Evolutionary conservation across 1,140 invertebrate genomes (phyloP).

Genomic region (Drosophila biarmipes): DNA sequence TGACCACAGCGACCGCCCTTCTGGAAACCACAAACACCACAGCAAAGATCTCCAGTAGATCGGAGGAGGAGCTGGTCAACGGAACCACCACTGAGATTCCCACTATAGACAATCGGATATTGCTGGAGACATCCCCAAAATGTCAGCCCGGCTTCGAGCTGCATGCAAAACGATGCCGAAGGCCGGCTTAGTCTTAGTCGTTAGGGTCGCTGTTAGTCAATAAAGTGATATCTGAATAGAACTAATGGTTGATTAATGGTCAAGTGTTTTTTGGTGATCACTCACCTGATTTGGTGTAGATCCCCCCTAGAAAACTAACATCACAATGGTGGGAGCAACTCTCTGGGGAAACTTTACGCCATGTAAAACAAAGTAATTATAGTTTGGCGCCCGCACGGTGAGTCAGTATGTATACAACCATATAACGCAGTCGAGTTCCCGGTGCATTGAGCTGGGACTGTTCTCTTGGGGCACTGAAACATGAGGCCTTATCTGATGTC

Average conservation of each 20-base stretch:
- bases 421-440: not conserved
- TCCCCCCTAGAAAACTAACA: constrained; percentile 3
- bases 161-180: constrained; percentile 54
- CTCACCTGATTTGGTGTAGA: constrained; percentile 9
- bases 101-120: constrained; percentile 53
- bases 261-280: constrained; percentile 10
- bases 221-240: constrained; percentile 30
- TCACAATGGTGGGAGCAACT: constrained; percentile 24
- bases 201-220: constrained; percentile 23
- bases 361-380: constrained; percentile 19
- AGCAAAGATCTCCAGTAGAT: not conserved
- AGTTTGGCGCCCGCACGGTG: constrained; percentile 15
- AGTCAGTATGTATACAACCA: constrained; percentile 10
- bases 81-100: constrained; percentile 20
- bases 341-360: constrained; percentile 5
- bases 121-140: constrained; percentile 42
- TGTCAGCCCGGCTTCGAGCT: constrained; percentile 47
- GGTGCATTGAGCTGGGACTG: constrained; percentile 11
- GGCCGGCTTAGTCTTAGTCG: constrained; percentile 38
- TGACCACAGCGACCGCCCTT: not conserved
- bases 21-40: not conserved
- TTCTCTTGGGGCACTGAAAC: not conserved
- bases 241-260: constrained; percentile 9
- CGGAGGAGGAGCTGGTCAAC: constrained; percentile 16
- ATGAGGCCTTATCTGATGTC: constrained; percentile 35